Conservation (phyloP, 2,888 invertebrate species). For the Pterostichus niger region DNA sequence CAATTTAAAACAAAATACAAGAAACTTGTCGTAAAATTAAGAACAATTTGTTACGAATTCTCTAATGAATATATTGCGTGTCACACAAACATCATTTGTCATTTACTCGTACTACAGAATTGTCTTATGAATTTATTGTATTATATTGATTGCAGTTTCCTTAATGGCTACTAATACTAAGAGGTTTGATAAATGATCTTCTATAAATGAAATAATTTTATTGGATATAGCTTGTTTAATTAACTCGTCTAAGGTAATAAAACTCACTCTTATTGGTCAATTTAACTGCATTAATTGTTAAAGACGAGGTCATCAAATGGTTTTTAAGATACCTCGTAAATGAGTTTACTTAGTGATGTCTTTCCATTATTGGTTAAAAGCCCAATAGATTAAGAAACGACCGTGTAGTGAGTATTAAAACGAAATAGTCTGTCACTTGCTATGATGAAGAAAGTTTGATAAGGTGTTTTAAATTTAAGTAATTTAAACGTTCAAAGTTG, state of each 20-base stretch:
- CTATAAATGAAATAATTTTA: conserved; percentile 7
- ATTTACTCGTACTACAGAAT: not conserved
- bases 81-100: not conserved
- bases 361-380: conserved; percentile 11
- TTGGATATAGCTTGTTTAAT: conserved; percentile 10
- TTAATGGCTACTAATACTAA: not conserved
- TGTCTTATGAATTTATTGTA: not conserved
- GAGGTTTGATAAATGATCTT: conserved; percentile 11
- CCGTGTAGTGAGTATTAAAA: not conserved
- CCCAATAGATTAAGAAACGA: too few species aligned
- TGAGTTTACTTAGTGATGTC: not conserved
- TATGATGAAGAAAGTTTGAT: too few species aligned
- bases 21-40: too few species aligned
- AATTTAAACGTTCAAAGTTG: too few species aligned
- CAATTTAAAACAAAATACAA: too few species aligned
- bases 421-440: not conserved
- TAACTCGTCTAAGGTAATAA: conserved; percentile 7
- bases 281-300: not conserved
- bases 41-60: not conserved
- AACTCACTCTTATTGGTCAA: conserved; percentile 30
- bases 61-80: not conserved
- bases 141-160: not conserved
- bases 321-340: conserved; percentile 8
- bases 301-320: conserved; percentile 7
- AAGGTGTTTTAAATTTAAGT: too few species aligned